These are phyloP conservation scores for Eueremaeus valkanovi DNA, from an alignment of 2,888 invertebrate genomes.

Conservation along the genomic window DNA sequence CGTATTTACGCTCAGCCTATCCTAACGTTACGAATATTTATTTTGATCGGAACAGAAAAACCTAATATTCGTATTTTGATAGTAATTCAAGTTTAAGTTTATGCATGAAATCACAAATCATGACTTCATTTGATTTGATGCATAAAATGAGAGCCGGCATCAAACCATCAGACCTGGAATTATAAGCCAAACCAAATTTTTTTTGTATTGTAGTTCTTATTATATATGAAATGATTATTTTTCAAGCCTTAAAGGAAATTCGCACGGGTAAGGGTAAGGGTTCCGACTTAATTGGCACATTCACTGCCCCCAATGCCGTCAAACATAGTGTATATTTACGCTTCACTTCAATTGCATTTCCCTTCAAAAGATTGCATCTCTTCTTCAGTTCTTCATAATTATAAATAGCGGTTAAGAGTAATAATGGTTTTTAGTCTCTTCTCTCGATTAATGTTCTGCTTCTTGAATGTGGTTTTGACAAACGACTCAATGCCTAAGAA, in stretches of 20 bases:
- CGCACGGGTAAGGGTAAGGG: not conserved
- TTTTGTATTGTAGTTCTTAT: not conserved
- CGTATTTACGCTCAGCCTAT: not conserved
- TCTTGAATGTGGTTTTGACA: too few species aligned
- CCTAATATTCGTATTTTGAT: not conserved
- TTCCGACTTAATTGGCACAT: not conserved
- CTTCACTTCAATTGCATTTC: not conserved
- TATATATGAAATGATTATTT: not conserved
- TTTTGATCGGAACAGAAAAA: not conserved
- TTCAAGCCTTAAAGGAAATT: not conserved
- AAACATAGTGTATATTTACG: not conserved
- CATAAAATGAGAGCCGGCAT: not conserved
- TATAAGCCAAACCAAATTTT: not conserved
- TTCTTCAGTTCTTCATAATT: too few species aligned
- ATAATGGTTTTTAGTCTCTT: too few species aligned
- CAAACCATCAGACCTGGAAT: too few species aligned
- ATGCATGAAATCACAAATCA: not conserved
- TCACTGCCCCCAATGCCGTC: not conserved
- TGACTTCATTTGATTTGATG: not conserved
- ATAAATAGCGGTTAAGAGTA: too few species aligned
- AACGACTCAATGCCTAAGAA: too few species aligned
- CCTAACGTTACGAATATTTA: not conserved
- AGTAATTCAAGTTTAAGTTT: not conserved
- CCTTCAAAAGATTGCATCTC: too few species aligned
- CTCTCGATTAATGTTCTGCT: too few species aligned